Evolutionary conservation across 2,888 invertebrate species (phyloP), one percentile per base, ranked within the genome.

Genomic region (Drosophila seclusa): DNA sequence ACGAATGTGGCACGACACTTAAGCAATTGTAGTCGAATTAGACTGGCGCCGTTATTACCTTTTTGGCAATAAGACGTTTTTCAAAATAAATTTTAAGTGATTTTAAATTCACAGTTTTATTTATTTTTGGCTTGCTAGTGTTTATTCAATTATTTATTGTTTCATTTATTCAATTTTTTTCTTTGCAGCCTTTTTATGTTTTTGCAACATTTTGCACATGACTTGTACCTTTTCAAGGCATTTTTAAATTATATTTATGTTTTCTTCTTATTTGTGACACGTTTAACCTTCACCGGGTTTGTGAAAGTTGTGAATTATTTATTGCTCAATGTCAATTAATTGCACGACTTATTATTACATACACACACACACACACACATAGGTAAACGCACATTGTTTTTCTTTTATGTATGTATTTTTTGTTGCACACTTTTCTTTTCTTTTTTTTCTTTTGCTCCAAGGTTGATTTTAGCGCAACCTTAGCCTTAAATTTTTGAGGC

Each of bases 391-490:
- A 42, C 32, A 45, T 55, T 71, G 40, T 48, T 55, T 58, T 53
- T 58, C 45, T 58, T 59, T 52, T 61, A 57, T 49, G 31, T 55
- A 58, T 58, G 52, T 53, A 58, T 54, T 38, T 42, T 40, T 48
- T 70, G 50, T 67, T 54, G 67, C 69, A 72, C 67, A 34, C 50
- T 16, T 16, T 45, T 36, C 16, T 18, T 7, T 40, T 10, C 10
- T 18, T 11, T n/a, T 34, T 24, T 29, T 53, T 24, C 6, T 5
- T 75, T 69, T 42, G 55, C 80, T 55, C 59, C 85, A 86, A 86
- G 85, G 90, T 76, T 87, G 88, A 67, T 78, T 67, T 76, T 83
- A 55, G 67, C 71, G 53, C 64, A 88, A 69, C 70, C 79, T 78
- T 81, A 63, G 78, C 81, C 81, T 80, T 81, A 58, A 73, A 76